Base-by-base conservation (phyloP, 2,888 invertebrate genomes). In the Sarcophaga subvicina region DNA sequence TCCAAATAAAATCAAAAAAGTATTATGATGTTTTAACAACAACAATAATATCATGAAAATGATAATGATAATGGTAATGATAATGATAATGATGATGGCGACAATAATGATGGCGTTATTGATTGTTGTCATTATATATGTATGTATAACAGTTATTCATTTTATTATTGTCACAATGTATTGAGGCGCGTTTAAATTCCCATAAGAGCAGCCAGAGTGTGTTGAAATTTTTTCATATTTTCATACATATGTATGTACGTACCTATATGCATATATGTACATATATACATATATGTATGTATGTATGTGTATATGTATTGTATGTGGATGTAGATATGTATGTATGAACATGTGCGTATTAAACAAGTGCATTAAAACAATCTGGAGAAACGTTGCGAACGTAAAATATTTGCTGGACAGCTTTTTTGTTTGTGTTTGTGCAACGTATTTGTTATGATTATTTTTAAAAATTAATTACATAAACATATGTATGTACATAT, bases 381-480 rank as follows among this genome's bases (percentile, higher is more conserved):
- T 62, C 20, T 37, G 37, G 37, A 37, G 37, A 37, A 37, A 37
- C 37, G 49, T 64, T 63, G 37, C 69, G 78, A 78, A 62, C n/a
- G 54, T 49, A 20, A 54, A 37, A 71, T 80, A 76, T 78, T 73
- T 76, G 66, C 63, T 59, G 79, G 20, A 12, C 12, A 63, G 78
- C 76, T 72, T 17, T 80, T 71, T 80, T 78, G 47, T 72, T 77
- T 71, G 73, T 88, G 66, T 86, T 89, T 86, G 85, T 78, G 90
- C 88, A 91, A 90, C 90, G 91, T 89, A 88, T 91, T 92, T 91
- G 91, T 92, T 91, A 90, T 89, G 90, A 91, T 91, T 90, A 91
- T 91, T 92, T 54, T 91, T 91, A 91, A 92, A 91, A 92, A 92
- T 92, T 92, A 92, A 92, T 92, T 92, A 92, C 92, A 91, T 90